Evolutionary conservation across 2,888 invertebrate genomes (phyloP), one percentile per base, ranked within the genome.

Genomic region (Limnephilus marmoratus): DNA sequence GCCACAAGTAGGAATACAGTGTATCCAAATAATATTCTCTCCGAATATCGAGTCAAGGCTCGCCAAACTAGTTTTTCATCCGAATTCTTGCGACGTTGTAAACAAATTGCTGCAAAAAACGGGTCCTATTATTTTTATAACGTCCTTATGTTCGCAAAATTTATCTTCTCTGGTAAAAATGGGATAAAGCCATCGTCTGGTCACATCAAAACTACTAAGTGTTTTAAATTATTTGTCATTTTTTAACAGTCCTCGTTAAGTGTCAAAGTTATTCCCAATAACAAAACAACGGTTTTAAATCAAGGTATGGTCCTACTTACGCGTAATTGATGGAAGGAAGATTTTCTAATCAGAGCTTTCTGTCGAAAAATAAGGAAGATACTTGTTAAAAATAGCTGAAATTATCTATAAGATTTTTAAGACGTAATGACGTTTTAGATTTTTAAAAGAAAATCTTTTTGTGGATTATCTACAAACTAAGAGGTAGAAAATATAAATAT

Each of bases 61-160:
- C 15, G 82, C 31, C 82, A 82, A 82, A 82, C 82, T 34, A 34
- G 31, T 82, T 82, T 82, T 82, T 82, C 82, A 34, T 82, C 82
- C 82, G 34, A 82, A 34, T 34, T 34, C 82, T 82, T 82, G 5
- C 29, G 82, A 11, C 31, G 82, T 5, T 31, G 34, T 82, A 82
- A 82, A 82, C 82, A 82, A 82, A 13, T 68, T 68, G 68, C 68
- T 68, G 24, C 68, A 18, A 68, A 68, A 68, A 68, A 68, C 68
- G 68, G 68, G 68, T 68, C 68, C 68, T 68, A 68, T 68, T 68
- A 68, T n/a, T 68, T 68, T 68, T 68, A 68, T 68, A 68, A 68
- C 68, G 68, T 68, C 68, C 68, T 68, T 68, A 68, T 68, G 68
- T 68, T 1, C 68, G 68, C 9, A 68, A 68, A 7, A 24, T 68